These are phyloP conservation scores for Lypha dubia DNA, from an alignment of 2,888 invertebrate species.

Conservation along the genomic window DNA sequence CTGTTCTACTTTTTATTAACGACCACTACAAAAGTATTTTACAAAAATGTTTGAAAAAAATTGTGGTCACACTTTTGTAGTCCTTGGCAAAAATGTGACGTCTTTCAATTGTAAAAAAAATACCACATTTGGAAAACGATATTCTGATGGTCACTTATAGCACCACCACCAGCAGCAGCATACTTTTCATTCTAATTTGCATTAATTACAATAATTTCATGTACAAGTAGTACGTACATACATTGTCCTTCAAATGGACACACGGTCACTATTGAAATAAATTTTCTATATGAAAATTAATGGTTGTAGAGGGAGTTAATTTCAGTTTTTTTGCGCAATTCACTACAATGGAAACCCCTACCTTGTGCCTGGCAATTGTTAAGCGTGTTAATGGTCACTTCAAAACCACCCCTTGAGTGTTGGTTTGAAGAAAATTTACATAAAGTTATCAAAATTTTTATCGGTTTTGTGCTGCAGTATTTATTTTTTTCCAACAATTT, in stretches of 20 bases:
- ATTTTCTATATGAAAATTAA: constrained; percentile 9
- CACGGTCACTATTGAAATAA: constrained; percentile 63
- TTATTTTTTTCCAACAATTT: constrained; percentile 6
- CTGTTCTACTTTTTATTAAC: constrained; percentile 41
- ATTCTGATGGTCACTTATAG: constrained; percentile 42
- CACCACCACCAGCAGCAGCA: constrained; percentile 20
- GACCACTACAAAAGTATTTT: not conserved
- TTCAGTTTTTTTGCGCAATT: constrained; percentile 46
- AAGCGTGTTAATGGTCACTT: constrained; percentile 52
- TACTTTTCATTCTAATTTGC: constrained; percentile 58
- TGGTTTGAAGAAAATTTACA: constrained; percentile 40
- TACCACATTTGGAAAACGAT: constrained; percentile 4
- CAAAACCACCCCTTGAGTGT: constrained; percentile 53
- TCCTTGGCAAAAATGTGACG: constrained; percentile 47
- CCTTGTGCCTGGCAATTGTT: not conserved
- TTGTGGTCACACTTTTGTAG: constrained; percentile 56
- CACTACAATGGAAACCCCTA: constrained; percentile 59
- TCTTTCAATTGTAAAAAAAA: constrained; percentile 47
- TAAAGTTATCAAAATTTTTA: constrained; percentile 45
- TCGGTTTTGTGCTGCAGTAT: too few species aligned
- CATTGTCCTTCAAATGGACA: constrained; percentile 26
- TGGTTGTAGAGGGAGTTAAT: constrained; percentile 64
- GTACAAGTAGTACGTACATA: not conserved
- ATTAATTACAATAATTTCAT: constrained; percentile 69
- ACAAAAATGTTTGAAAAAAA: not conserved